These are phyloP conservation scores for Eurytoma adleriae DNA, from an alignment of 2,888 invertebrate genomes.

Conservation along the genomic window DNA sequence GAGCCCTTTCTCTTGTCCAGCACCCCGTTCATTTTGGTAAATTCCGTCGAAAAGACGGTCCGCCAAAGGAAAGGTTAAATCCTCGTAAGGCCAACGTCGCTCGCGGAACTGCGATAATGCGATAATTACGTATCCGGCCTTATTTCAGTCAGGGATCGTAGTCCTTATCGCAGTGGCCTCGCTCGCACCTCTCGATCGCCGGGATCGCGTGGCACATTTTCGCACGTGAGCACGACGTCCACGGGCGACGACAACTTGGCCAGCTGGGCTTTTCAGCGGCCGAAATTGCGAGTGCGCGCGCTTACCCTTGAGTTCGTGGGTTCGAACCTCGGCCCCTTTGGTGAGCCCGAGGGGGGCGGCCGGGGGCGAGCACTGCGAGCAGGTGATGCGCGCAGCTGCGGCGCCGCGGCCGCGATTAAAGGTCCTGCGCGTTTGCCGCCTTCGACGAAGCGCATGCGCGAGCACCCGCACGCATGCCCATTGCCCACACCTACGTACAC, in stretches of 20 bases:
- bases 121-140: conserved; percentile 18
- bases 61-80: conserved; percentile 14
- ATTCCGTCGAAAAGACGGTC: background rate
- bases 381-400: conserved; percentile 11
- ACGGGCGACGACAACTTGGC: background rate
- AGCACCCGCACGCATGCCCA: no score
- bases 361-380: background rate
- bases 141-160: conserved; percentile 10
- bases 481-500: background rate
- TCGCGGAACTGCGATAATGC: background rate
- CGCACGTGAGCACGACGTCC: background rate
- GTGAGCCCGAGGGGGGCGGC: no score
- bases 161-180: conserved; percentile 21
- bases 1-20: conserved; percentile 49
- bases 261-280: conserved; percentile 11
- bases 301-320: no score
- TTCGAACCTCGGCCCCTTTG: no score
- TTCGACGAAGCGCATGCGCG: conserved; percentile 37
- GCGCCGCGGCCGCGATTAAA: conserved; percentile 17
- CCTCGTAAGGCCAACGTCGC: background rate
- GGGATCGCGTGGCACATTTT: conserved; percentile 2
- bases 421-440: conserved; percentile 53
- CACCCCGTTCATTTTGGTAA: conserved; percentile 47
- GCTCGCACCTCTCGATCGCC: background rate
- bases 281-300: no score